phyloP scores from a whole-genome alignment of 2,797 vertebrate species.

The Schizopygopsis malacanthus region DNA sequence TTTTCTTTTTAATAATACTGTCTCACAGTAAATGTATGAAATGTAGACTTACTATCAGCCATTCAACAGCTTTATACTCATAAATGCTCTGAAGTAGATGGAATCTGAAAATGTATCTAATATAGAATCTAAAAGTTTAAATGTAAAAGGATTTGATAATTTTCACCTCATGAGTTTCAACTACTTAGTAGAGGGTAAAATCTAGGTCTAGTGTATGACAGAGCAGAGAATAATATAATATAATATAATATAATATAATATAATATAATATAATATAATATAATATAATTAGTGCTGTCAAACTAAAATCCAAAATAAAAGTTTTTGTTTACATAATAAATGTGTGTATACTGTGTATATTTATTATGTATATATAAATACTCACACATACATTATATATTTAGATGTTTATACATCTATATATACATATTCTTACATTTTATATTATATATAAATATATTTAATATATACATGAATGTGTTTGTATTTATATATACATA shows the following conservation, averaged over 20 bases:
- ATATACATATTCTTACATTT: too few relatives aligned
- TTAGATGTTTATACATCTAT: too few relatives aligned
- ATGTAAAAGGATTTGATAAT: not conserved
- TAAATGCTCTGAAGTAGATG: not conserved
- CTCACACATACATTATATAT: too few relatives aligned
- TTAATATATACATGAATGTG: too few relatives aligned
- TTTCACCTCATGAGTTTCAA: not conserved
- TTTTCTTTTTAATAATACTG: not conserved
- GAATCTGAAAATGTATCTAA: not conserved
- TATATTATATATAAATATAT: too few relatives aligned
- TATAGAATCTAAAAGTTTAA: not conserved
- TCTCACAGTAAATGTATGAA: constrained; percentile 5
- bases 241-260: not conserved
- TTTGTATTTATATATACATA: too few relatives aligned
- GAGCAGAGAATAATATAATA: not conserved
- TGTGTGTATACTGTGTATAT: too few relatives aligned
- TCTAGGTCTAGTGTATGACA: constrained; percentile 2
- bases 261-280: not conserved
- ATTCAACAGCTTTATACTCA: not conserved
- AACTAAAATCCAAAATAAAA: too few relatives aligned
- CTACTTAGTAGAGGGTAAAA: not conserved
- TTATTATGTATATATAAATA: too few relatives aligned
- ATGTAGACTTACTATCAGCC: not conserved
- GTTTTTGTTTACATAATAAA: too few relatives aligned
- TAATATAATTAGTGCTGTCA: too few relatives aligned